A percentile compares a stretch with the other conserved stretches of the same genome.
Evolutionary conservation across 2,113 vertebrate species (phyloP).

Genomic region (Pachypanchax playfairii): DNA sequence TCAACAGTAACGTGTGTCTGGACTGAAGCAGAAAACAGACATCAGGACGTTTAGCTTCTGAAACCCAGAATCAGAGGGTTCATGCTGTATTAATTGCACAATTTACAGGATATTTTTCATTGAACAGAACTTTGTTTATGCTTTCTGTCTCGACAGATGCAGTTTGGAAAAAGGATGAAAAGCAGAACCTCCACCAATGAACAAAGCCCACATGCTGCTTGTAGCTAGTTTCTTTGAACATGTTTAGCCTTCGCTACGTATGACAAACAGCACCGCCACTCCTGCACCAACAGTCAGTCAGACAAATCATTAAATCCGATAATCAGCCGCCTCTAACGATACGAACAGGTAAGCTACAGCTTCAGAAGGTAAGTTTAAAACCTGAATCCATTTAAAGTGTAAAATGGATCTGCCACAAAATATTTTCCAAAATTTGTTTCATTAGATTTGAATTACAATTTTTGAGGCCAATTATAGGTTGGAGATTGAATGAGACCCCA

Average conservation of each 20-base stretch:
- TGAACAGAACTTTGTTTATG: not conserved
- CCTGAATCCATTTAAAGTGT: constrained; percentile 52
- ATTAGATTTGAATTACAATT: constrained; percentile 63
- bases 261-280: constrained; percentile 14
- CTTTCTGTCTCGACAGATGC: constrained; percentile 61
- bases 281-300: constrained; percentile 26
- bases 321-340: constrained; percentile 31
- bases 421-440: constrained; percentile 58
- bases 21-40: no score
- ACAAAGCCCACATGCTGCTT: constrained; percentile 3
- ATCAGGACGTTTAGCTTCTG: no score
- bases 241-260: constrained; percentile 20
- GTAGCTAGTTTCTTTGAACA: constrained; percentile 4
- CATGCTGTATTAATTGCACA: not conserved
- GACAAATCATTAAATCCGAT: constrained; percentile 26
- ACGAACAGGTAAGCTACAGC: constrained; percentile 58
- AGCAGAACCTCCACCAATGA: not conserved
- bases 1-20: constrained; percentile 36
- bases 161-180: constrained; percentile 15
- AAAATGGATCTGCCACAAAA: constrained; percentile 39
- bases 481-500: constrained; percentile 63
- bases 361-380: constrained; percentile 65
- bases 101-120: not conserved
- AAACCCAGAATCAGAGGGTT: no score
- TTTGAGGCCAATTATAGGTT: constrained; percentile 64